A percentile compares a stretch with the other conserved stretches of the same genome.
Conservation (phyloP, 2,113 vertebrate species). For the Sylvietta virens region DNA sequence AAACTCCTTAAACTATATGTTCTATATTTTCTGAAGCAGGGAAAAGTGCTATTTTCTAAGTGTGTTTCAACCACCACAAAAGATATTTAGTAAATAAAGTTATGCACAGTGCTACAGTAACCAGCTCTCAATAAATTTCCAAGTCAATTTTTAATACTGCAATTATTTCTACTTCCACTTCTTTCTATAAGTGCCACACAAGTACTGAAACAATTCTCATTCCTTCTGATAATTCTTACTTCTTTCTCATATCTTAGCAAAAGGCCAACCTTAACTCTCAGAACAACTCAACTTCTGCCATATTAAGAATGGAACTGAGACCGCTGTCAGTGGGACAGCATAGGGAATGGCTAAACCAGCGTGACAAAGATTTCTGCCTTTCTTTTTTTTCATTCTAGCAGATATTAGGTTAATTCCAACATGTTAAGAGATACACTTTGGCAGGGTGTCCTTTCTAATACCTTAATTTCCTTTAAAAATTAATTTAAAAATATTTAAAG, state of each 20-base stretch:
- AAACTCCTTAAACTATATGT: not conserved
- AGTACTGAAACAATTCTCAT: not conserved
- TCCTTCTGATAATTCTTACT: not conserved
- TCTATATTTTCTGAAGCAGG: not conserved
- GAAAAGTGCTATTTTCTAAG: not conserved
- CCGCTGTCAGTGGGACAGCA: not conserved
- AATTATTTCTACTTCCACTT: not conserved
- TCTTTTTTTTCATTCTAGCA: not conserved
- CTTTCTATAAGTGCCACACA: not conserved
- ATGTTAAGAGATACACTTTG: not conserved
- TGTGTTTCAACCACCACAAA: not conserved
- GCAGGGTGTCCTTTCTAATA: not conserved
- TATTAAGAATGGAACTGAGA: not conserved
- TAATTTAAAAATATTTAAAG: not conserved
- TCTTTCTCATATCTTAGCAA: not conserved
- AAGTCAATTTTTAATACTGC: not conserved
- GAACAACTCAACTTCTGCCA: not conserved
- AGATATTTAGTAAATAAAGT: not conserved
- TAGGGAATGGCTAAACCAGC: not conserved
- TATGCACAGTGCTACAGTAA: not conserved
- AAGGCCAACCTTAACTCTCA: not conserved
- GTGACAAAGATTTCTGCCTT: not conserved
- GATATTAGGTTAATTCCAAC: not conserved
- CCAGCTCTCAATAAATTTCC: not conserved
- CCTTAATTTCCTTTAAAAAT: not conserved